A percentile compares a stretch with the other conserved stretches of the same genome.
These are phyloP conservation scores for Tyria jacobaeae DNA, from an alignment of 2,888 invertebrate genomes.

Conservation along the genomic window DNA sequence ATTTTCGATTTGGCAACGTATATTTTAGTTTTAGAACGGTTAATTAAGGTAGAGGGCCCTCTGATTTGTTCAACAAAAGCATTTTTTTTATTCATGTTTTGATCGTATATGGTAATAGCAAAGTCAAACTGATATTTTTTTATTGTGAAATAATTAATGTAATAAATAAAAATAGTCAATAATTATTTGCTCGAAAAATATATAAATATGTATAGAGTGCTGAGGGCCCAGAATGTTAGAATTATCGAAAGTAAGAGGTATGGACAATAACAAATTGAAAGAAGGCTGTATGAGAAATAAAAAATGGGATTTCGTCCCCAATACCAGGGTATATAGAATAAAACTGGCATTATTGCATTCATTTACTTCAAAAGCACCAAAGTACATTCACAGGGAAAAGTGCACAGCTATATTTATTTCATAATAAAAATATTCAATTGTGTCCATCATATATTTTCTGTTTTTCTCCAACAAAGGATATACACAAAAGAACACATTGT, in stretches of 20 bases:
- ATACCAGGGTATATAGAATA: slow-evolving; percentile 82
- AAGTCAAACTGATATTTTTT: too few relatives aligned
- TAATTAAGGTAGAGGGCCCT: slow-evolving; percentile 7
- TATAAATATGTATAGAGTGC: background rate
- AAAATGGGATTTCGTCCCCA: slow-evolving; percentile 77
- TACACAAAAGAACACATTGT: too few relatives aligned
- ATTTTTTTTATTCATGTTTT: background rate
- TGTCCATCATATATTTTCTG: too few relatives aligned
- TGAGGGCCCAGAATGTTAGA: slow-evolving; percentile 47
- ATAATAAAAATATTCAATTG: background rate
- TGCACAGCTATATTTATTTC: background rate
- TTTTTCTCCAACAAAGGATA: too few relatives aligned
- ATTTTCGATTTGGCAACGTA: slow-evolving; percentile 4
- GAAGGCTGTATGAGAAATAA: slow-evolving; percentile 79
- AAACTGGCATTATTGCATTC: slow-evolving; percentile 62
- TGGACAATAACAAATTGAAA: slow-evolving; percentile 80
- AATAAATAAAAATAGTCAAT: too few relatives aligned
- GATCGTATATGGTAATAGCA: background rate
- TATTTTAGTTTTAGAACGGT: background rate
- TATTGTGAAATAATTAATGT: too few relatives aligned
- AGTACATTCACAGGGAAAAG: slow-evolving; percentile 23
- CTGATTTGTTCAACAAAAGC: background rate
- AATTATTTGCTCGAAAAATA: background rate
- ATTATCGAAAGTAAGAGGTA: slow-evolving; percentile 59
- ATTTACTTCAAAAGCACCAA: slow-evolving; percentile 21